Evolutionary conservation across 2,888 invertebrate species (phyloP).

Genomic region (Poecilobothrus nobilitatus): DNA sequence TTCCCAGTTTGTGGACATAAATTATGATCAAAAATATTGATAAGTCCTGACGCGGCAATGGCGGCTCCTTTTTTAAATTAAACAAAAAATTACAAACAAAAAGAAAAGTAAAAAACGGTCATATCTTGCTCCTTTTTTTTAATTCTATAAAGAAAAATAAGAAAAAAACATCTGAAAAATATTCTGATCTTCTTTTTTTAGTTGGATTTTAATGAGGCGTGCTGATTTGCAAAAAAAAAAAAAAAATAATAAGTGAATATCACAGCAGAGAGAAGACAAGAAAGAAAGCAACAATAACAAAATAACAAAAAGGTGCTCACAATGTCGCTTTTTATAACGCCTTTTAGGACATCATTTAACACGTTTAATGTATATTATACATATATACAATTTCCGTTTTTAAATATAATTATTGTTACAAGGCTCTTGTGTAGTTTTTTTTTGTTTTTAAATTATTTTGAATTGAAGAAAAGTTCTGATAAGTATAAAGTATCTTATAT

Average conservation of each 20-base stretch:
- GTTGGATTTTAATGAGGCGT: not conserved
- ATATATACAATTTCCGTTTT: not conserved
- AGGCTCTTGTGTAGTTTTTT: too few relatives aligned
- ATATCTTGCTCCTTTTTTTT: not conserved
- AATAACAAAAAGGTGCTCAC: not conserved
- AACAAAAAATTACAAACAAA: not conserved
- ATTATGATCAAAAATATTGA: conserved; percentile 6
- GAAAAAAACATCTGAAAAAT: too few relatives aligned
- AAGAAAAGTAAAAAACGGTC: not conserved
- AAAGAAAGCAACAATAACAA: not conserved
- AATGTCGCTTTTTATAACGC: conserved; percentile 4
- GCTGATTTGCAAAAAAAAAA: not conserved
- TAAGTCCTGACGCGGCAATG: not conserved
- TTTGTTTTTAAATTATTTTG: too few relatives aligned
- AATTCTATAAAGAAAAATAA: too few relatives aligned
- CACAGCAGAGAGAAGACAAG: not conserved
- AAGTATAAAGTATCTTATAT: too few relatives aligned
- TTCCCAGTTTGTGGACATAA: conserved; percentile 3
- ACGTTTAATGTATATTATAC: not conserved
- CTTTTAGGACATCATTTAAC: conserved; percentile 4
- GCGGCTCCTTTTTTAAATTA: not conserved
- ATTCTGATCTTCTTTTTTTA: not conserved
- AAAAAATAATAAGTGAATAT: not conserved
- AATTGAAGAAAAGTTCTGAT: too few relatives aligned
- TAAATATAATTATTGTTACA: too few relatives aligned